phyloP scores from a whole-genome alignment of 2,113 vertebrate species.

The Epinephelus cyanopodus region DNA sequence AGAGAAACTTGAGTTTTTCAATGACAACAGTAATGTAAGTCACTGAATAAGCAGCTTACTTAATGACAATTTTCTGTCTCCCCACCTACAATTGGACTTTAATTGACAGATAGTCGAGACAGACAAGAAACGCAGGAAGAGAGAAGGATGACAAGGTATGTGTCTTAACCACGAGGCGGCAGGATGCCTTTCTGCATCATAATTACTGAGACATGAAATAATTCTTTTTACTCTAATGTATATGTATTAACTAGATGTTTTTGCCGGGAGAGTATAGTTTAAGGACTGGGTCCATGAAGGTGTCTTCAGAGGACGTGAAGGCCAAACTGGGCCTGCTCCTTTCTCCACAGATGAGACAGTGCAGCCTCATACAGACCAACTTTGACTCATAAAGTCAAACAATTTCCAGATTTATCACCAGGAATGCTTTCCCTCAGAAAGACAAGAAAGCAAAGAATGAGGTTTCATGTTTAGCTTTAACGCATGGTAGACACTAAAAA shows the following conservation, averaged over 20 bases:
- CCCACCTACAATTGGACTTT: too few species aligned
- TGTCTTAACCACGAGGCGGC: too few species aligned
- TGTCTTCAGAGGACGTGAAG: constrained; percentile 10
- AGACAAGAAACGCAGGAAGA: too few species aligned
- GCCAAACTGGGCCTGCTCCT: neutral
- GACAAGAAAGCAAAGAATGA: neutral
- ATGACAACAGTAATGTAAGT: neutral
- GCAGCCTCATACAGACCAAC: neutral
- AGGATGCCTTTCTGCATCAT: too few species aligned
- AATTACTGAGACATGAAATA: too few species aligned
- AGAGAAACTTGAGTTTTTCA: neutral
- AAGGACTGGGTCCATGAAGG: neutral
- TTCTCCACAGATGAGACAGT: neutral
- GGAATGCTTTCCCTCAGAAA: neutral
- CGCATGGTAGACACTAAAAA: too few species aligned
- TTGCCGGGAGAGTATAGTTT: neutral
- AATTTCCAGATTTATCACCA: constrained; percentile 3
- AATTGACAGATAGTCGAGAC: too few species aligned
- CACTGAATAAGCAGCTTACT: neutral
- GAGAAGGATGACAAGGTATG: too few species aligned
- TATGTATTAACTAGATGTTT: neutral
- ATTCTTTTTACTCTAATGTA: neutral
- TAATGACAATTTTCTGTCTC: neutral
- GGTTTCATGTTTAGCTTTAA: neutral
- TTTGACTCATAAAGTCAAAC: constrained; percentile 21